Evolutionary conservation across 2,888 invertebrate genomes (phyloP).

Genomic region (Volucella bombylans): DNA sequence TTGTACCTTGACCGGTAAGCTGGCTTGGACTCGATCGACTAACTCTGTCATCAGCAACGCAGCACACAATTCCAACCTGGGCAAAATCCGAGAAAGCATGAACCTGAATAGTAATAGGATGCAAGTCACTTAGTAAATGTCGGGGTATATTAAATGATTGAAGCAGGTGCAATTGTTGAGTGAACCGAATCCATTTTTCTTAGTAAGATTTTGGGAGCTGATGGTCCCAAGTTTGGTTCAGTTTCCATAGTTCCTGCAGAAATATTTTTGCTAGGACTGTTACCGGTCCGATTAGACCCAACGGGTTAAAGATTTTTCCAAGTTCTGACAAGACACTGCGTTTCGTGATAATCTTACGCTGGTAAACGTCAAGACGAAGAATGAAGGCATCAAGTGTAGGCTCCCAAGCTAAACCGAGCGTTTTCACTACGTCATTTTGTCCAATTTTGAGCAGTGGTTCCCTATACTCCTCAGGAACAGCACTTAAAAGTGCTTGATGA

Average conservation of each 20-base stretch:
- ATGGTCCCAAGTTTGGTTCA: neutral
- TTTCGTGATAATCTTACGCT: too few relatives aligned
- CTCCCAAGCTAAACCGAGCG: slow-evolving; percentile 17
- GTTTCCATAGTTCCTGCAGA: slow-evolving; percentile 28
- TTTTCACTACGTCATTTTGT: too few relatives aligned
- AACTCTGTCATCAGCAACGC: slow-evolving; percentile 37
- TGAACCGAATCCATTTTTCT: neutral
- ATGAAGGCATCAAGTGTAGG: slow-evolving; percentile 17
- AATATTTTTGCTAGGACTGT: slow-evolving; percentile 25
- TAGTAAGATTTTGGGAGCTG: neutral
- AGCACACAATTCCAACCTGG: slow-evolving; percentile 50
- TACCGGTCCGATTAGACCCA: slow-evolving; percentile 19
- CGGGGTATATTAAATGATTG: neutral
- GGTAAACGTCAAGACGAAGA: neutral
- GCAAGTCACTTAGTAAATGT: slow-evolving; percentile 4
- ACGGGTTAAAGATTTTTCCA: slow-evolving; percentile 41
- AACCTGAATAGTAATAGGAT: slow-evolving; percentile 7
- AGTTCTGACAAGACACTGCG: slow-evolving; percentile 22
- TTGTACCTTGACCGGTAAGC: slow-evolving; percentile 11
- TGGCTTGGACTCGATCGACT: slow-evolving; percentile 21
- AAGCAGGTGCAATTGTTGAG: neutral
- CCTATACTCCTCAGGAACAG: too few relatives aligned
- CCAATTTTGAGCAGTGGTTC: too few relatives aligned
- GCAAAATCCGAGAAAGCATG: slow-evolving; percentile 35
- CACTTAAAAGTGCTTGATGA: too few relatives aligned